phyloP scores from a whole-genome alignment of 2,113 vertebrate genomes.

The Garra rufa region DNA sequence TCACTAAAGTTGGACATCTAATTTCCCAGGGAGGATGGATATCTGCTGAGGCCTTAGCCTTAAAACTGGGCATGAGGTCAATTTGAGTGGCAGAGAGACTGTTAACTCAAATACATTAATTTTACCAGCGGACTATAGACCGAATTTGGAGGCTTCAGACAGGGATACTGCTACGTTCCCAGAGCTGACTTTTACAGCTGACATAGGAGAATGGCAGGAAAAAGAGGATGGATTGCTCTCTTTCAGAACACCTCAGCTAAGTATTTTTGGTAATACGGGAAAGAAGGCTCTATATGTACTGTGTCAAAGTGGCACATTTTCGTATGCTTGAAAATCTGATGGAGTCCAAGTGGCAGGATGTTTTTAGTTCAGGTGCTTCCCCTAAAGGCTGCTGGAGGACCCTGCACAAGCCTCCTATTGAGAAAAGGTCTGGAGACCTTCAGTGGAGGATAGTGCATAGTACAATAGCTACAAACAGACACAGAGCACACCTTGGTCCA shows the following conservation, averaged over 20 bases:
- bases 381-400: background rate
- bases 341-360: background rate
- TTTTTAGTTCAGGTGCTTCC: background rate
- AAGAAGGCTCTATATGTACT: background rate
- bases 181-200: background rate
- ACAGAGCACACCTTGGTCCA: constrained; percentile 8
- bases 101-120: too few relatives aligned
- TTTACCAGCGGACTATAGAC: background rate
- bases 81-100: background rate
- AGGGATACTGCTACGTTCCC: background rate
- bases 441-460: background rate
- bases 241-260: background rate
- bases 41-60: background rate
- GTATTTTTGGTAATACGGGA: background rate
- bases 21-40: background rate
- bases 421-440: background rate
- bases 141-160: background rate
- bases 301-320: background rate
- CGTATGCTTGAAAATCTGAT: too few relatives aligned
- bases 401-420: background rate
- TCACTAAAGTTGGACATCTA: background rate
- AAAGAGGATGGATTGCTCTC: too few relatives aligned
- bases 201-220: background rate
- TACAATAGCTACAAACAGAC: background rate
- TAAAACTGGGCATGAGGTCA: background rate